phyloP scores from a whole-genome alignment of 1,140 invertebrate species.

The Euborellia annulipes region DNA sequence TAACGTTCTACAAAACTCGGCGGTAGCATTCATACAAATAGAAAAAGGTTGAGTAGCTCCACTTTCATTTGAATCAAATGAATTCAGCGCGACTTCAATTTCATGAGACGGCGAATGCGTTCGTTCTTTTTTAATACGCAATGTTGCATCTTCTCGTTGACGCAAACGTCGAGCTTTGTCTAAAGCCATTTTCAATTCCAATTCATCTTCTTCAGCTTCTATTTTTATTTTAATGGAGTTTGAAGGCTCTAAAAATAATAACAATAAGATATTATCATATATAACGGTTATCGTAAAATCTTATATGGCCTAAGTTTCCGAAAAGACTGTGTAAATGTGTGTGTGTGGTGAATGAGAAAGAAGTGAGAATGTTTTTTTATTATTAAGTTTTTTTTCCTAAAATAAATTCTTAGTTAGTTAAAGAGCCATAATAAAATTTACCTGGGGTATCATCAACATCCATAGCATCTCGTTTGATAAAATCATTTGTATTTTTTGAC shows the following conservation, averaged over 20 bases:
- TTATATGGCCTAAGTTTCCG: too few relatives aligned
- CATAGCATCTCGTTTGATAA: constrained; percentile 20
- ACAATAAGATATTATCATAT: too few relatives aligned
- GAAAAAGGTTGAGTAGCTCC: constrained; percentile 25
- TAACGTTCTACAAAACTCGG: constrained; percentile 91
- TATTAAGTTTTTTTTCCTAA: too few relatives aligned
- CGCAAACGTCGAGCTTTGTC: constrained; percentile 59
- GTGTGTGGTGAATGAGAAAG: too few relatives aligned
- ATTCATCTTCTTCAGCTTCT: constrained; percentile 59
- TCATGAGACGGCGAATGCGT: too few relatives aligned
- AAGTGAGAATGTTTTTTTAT: too few relatives aligned
- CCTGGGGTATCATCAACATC: constrained; percentile 36
- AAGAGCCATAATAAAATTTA: too few relatives aligned
- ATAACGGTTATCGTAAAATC: too few relatives aligned
- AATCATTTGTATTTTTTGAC: not conserved
- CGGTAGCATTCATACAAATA: constrained; percentile 84
- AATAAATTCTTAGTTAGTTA: too few relatives aligned
- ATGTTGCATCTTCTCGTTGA: constrained; percentile 34
- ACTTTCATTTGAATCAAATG: not conserved
- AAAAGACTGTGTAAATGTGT: too few relatives aligned
- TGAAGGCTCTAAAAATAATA: constrained; percentile 29
- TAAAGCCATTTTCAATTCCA: constrained; percentile 56
- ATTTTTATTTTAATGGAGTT: constrained; percentile 39
- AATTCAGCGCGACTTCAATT: too few relatives aligned
- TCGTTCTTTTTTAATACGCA: too few relatives aligned